Evolutionary conservation across 2,113 vertebrate species (phyloP).

Genomic region (Clarias gariepinus): DNA sequence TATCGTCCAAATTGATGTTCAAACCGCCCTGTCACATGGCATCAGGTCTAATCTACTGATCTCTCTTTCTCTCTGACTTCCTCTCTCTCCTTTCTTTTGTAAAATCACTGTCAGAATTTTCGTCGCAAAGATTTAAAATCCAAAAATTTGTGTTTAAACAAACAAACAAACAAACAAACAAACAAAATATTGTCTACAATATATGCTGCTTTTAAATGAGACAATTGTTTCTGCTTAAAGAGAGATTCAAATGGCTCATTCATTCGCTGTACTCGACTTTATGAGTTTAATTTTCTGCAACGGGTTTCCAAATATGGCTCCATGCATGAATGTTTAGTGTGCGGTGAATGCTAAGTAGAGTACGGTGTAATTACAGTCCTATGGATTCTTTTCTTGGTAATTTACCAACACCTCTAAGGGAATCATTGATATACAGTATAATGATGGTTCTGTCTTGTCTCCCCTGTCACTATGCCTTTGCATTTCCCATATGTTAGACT

Average conservation of each 20-base stretch:
- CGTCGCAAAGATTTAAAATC: not conserved
- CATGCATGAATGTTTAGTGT: not conserved
- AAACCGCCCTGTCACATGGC: constrained; percentile 31
- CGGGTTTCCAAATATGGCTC: not conserved
- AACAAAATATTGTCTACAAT: not conserved
- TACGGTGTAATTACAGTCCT: not conserved
- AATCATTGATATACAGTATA: not conserved
- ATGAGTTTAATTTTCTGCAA: no score
- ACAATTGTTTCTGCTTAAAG: not conserved
- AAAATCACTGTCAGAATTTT: not conserved
- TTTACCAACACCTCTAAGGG: not conserved
- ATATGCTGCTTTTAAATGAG: not conserved
- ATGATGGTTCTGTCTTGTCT: constrained; percentile 1
- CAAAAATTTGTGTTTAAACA: not conserved
- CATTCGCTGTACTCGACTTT: not conserved
- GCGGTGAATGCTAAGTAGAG: not conserved
- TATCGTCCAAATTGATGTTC: constrained; percentile 10
- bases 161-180: no score
- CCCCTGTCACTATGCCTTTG: not conserved
- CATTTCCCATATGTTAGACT: not conserved
- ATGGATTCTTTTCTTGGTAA: not conserved
- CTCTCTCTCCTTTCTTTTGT: not conserved
- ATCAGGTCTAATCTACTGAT: constrained; percentile 22
- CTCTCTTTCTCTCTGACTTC: not conserved
- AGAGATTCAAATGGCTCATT: not conserved